These are phyloP conservation scores for Ischnus inquisitorius DNA, from an alignment of 2,888 invertebrate genomes.

Conservation along the genomic window DNA sequence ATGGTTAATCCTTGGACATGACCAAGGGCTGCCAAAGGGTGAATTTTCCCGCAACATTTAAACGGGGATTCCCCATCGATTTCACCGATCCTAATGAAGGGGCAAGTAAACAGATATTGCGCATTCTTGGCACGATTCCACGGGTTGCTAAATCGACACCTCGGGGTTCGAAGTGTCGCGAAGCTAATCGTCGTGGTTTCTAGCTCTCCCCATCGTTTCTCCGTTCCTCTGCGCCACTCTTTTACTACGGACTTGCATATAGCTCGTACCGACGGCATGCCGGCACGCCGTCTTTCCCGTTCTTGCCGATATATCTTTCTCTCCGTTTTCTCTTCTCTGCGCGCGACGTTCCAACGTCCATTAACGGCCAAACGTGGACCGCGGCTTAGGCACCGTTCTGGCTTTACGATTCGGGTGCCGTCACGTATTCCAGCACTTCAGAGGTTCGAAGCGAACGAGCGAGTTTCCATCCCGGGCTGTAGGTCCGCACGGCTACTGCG, in stretches of 20 bases:
- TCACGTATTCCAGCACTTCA: conserved; percentile 78
- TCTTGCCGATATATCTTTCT: conserved; percentile 67
- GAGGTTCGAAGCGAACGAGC: conserved; percentile 67
- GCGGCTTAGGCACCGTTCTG: conserved; percentile 47
- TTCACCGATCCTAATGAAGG: conserved; percentile 15
- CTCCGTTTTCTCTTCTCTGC: conserved; percentile 28
- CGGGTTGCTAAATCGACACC: conserved; percentile 76
- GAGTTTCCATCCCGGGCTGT: conserved; percentile 78
- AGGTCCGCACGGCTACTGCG: conserved; percentile 41
- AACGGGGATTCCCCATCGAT: conserved; percentile 2
- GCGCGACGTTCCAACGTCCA: conserved; percentile 66
- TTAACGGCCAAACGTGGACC: conserved; percentile 69
- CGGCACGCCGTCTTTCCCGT: conserved; percentile 72
- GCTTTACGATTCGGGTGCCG: conserved; percentile 79
- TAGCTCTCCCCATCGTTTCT: conserved; percentile 19
- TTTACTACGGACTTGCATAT: conserved; percentile 24
- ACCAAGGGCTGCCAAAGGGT: too few species aligned
- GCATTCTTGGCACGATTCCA: conserved; percentile 70
- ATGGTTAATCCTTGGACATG: background rate
- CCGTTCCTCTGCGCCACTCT: conserved; percentile 30
- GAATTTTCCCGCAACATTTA: background rate
- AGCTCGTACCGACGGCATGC: conserved; percentile 70
- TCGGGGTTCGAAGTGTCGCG: conserved; percentile 68
- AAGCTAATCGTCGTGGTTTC: conserved; percentile 73
- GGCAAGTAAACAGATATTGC: conserved; percentile 32